Base-by-base conservation (phyloP, 2,888 invertebrate species). In the Coremacera marginata region DNA sequence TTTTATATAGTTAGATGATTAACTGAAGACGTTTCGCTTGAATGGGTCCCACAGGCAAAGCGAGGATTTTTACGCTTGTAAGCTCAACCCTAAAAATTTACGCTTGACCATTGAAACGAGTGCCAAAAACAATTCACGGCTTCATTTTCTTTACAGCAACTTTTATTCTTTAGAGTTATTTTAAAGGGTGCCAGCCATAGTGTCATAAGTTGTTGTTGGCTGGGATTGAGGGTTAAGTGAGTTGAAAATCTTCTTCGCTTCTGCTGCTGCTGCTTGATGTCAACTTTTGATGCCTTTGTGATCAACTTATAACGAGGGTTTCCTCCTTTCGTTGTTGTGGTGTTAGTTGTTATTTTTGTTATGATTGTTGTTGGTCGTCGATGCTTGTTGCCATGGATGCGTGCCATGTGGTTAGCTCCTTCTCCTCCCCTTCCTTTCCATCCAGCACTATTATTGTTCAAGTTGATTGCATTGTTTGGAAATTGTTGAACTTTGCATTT, bases 231-330 rank as follows among this genome's bases (percentile, higher is more conserved):
- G 55, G 68, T 51, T 68, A 25, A 14, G 22, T 22, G 70, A 60
- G 68, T 44, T 25, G 31, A 19, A 31, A 8, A 4, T 60, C 14
- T 25, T 25, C 11, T 16, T n/a, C 5, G 70, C 34, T n/a, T n/a
- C n/a, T 63, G 49, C n/a, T 75, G 71, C 19, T 62, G 51, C 51
- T 70, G 34, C 77, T 77, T 72, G 78, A 70, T 79, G 79, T 78
- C 77, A 79, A 76, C 78, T 79, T 74, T 70, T 79, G 79, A 79
- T 74, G 70, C 74, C 51, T 70, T 76, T 70, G 73, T 71, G 71
- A 76, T 63, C 74, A 78, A 74, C 75, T 71, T 75, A 75, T 79
- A 75, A 80, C 78, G 79, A 78, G 79, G 83, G 75, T 80, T 82
- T 80, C 81, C 80, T 80, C 81, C 83, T 78, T 81, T 70, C 79